These are phyloP conservation scores for Lota lota DNA, from an alignment of 2,113 vertebrate species.

Conservation along the genomic window DNA sequence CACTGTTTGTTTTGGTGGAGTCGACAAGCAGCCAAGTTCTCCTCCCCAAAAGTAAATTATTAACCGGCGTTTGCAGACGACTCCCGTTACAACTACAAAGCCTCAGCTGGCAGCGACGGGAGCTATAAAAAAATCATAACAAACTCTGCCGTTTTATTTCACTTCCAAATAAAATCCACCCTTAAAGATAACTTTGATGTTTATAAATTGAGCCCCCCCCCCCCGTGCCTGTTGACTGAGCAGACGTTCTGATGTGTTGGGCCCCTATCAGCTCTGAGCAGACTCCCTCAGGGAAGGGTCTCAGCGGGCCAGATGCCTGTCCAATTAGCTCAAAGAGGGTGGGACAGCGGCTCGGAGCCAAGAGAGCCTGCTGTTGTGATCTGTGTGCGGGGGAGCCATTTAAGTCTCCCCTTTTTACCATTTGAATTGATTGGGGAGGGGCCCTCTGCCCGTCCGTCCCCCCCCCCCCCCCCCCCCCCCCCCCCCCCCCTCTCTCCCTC, in stretches of 20 bases:
- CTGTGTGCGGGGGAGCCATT: slow-evolving; percentile 22
- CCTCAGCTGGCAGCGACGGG: background rate
- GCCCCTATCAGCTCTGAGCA: slow-evolving; percentile 19
- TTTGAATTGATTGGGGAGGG: slow-evolving; percentile 21
- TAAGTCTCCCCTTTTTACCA: slow-evolving; percentile 5
- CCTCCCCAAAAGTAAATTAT: slow-evolving; percentile 58
- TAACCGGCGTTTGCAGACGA: slow-evolving; percentile 33
- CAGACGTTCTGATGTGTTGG: slow-evolving; percentile 14
- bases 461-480: no score
- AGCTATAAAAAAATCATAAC: slow-evolving; percentile 5
- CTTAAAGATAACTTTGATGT: slow-evolving; percentile 10
- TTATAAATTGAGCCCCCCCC: background rate
- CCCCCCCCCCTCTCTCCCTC: background rate
- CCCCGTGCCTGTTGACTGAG: slow-evolving; percentile 13
- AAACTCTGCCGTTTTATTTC: slow-evolving; percentile 3
- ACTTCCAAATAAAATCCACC: slow-evolving; percentile 1
- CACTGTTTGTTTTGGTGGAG: slow-evolving; percentile 55
- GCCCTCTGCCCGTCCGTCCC: background rate
- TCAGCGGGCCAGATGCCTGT: slow-evolving; percentile 15
- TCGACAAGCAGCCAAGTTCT: slow-evolving; percentile 22
- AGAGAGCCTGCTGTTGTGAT: slow-evolving; percentile 30
- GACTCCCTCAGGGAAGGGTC: background rate
- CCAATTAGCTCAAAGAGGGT: slow-evolving; percentile 47
- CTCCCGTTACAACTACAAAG: slow-evolving; percentile 41
- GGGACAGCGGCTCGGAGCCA: slow-evolving; percentile 22